Evolutionary conservation across 2,113 vertebrate species (phyloP), one percentile per base, ranked within the genome.

Genomic region (Callipepla squamata): DNA sequence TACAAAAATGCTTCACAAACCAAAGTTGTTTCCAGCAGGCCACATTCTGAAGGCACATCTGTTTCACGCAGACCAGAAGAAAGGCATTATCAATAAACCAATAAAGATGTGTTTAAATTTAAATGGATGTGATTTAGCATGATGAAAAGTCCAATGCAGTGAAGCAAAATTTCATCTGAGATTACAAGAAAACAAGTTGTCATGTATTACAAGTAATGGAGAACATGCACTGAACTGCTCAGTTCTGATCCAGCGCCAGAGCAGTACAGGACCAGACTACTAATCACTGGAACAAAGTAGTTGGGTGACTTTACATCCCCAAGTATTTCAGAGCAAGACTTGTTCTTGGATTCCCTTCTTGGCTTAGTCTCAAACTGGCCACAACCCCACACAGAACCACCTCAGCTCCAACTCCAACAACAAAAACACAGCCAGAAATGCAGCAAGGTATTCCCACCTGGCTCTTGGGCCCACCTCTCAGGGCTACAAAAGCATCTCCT

Each of bases 211-310:
- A 55, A 50, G 30, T 34, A 14, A 42, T 16, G 12, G 28, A 38
- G 21, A 42, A 45, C 30, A 42, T 0, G 3, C 6, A 28, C 21
- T 3, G 1, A 70, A 9, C 57, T 5, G 20, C 6, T 55, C 42
- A 23, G 32, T 7, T 40, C 23, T 36, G 45, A 42, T 44, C 47
- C 53, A 28, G 2, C 2, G 15, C 23, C 36, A 28, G n/a, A 1
- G 47, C 81, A 53, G 77, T 47, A 57, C 16, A 38, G 38, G 48
- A 63, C 67, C 67, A 72, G 42, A 6, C 10, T 51, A 45, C 58
- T 84, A 25, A 84, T 40, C 58, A 28, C 50, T 32, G 16, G 7
- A 40, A 67, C 17, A 47, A 57, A 80, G 36, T 12, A 32, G 13
- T 1, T 55, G 68, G 73, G 19, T 57, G 28, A 57, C 77, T 87